A percentile compares a stretch with the other conserved stretches of the same genome.
phyloP scores from a whole-genome alignment of 2,888 invertebrate species.

The Deroplatys truncata region DNA sequence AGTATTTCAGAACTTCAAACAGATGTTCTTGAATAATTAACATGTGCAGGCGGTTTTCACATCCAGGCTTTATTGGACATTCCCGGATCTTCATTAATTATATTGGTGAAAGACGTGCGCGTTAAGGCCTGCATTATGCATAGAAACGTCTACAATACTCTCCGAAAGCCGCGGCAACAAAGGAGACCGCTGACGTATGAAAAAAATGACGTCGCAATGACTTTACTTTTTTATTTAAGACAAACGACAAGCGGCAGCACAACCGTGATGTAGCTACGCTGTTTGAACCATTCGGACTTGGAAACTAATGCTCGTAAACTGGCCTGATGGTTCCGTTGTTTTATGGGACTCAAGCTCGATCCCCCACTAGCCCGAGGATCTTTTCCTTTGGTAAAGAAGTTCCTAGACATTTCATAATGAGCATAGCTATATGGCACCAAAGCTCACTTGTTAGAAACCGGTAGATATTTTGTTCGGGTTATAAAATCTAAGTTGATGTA shows the following conservation, averaged over 20 bases:
- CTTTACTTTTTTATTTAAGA: neutral
- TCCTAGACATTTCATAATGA: no score
- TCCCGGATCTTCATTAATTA: neutral
- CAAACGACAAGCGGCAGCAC: neutral
- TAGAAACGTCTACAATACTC: neutral
- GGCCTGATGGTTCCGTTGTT: no score
- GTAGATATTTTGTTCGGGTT: no score
- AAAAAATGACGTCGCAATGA: neutral
- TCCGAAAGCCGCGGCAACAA: neutral
- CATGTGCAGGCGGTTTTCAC: neutral
- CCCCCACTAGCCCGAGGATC: no score
- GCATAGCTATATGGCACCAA: no score
- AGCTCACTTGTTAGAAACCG: no score
- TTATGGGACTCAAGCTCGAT: no score
- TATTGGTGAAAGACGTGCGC: neutral
- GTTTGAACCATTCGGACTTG: no score
- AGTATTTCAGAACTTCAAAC: neutral
- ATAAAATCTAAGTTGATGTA: no score
- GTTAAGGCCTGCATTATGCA: neutral
- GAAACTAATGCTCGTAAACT: no score
- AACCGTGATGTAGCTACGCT: neutral
- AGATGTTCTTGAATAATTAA: neutral
- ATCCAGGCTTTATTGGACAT: neutral
- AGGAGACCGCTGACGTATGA: neutral
- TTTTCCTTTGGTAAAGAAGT: no score